phyloP scores from a whole-genome alignment of 2,797 vertebrate species.

The Anguilla anguilla region DNA sequence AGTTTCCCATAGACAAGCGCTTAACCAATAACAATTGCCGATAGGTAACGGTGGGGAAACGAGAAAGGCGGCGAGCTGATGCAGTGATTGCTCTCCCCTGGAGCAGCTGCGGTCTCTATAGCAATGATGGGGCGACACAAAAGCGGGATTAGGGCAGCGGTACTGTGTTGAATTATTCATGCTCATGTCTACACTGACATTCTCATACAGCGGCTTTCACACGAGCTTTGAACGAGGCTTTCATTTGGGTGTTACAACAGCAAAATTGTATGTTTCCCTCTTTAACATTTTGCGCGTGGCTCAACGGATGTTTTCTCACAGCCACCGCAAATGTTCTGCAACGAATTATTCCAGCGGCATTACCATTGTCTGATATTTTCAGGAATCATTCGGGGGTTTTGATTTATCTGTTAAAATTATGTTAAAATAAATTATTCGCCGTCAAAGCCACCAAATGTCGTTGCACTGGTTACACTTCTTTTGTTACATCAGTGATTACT shows the following conservation, averaged over 20 bases:
- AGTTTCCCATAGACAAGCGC: slow-evolving; percentile 6
- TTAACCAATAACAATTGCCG: slow-evolving; percentile 9
- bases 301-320: slow-evolving; percentile 11
- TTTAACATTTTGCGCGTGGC: slow-evolving; percentile 24
- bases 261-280: neutral
- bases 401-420: neutral
- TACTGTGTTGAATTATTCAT: slow-evolving; percentile 67
- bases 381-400: neutral
- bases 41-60: slow-evolving; percentile 17
- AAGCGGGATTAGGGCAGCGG: slow-evolving; percentile 65
- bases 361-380: neutral
- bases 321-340: slow-evolving; percentile 10
- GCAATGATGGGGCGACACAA: slow-evolving; percentile 63
- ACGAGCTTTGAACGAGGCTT: slow-evolving; percentile 8
- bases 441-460: neutral
- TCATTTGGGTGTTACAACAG: neutral
- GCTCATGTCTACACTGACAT: slow-evolving; percentile 59
- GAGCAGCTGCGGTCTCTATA: slow-evolving; percentile 59
- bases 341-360: neutral
- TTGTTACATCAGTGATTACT: neutral
- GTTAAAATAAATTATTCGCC: neutral
- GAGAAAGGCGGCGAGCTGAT: slow-evolving; percentile 47
- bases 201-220: slow-evolving; percentile 57
- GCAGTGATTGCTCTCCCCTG: slow-evolving; percentile 55
- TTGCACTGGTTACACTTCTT: neutral